These are phyloP conservation scores for Eurystomus gularis DNA, from an alignment of 2,113 vertebrate species.

Conservation along the genomic window DNA sequence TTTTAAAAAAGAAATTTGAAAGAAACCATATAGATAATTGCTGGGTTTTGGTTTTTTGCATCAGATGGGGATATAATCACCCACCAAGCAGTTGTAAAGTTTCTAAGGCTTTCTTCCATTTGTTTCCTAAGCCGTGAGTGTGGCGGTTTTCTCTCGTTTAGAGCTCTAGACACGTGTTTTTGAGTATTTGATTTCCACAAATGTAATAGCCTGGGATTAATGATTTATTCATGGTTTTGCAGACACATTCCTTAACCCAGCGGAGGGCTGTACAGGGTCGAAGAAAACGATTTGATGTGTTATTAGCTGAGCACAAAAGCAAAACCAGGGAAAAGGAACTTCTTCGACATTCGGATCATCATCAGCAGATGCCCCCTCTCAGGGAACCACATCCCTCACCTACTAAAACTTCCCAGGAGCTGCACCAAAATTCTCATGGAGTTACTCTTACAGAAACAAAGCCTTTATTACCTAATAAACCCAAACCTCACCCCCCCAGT, in stretches of 20 bases:
- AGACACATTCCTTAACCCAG: slow-evolving; percentile 99
- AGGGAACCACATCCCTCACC: slow-evolving; percentile 93
- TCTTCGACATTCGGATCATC: slow-evolving; percentile 86
- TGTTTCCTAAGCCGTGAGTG: background rate
- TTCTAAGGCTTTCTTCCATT: background rate
- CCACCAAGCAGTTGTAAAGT: background rate
- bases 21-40: background rate
- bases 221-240: slow-evolving; percentile 50
- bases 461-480: slow-evolving; percentile 88
- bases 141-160: background rate
- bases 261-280: slow-evolving; percentile 96
- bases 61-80: background rate
- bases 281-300: slow-evolving; percentile 95
- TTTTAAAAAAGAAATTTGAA: background rate
- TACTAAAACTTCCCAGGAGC: slow-evolving; percentile 85
- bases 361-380: slow-evolving; percentile 92
- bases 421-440: slow-evolving; percentile 87
- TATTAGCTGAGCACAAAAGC: slow-evolving; percentile 98
- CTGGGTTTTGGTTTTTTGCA: background rate
- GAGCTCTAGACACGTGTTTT: background rate
- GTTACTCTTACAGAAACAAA: slow-evolving; percentile 86
- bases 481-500: slow-evolving; percentile 93
- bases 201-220: slow-evolving; percentile 8
- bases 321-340: slow-evolving; percentile 94
- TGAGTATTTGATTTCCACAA: background rate